Conservation (phyloP, 2,888 invertebrate species). For the Scaptodrosophila latifasciaeformis region DNA sequence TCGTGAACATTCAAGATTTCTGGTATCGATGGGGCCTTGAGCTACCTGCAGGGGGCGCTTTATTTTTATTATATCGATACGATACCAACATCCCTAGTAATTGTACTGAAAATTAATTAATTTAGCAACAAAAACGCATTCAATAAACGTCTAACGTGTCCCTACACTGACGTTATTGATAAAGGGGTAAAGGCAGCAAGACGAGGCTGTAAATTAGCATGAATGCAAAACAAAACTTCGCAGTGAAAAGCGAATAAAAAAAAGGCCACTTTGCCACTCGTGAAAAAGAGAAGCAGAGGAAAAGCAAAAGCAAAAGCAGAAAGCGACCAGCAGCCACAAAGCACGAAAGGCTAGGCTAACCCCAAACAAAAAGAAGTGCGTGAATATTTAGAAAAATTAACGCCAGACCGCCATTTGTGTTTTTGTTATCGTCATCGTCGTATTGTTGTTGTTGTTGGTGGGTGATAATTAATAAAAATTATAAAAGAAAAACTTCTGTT, state of each 20-base stretch:
- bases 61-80: too few species aligned
- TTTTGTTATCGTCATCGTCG: constrained; percentile 36
- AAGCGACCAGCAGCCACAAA: constrained; percentile 42
- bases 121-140: not conserved
- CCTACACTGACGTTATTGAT: not conserved
- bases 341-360: constrained; percentile 55
- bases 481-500: constrained; percentile 21
- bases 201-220: constrained; percentile 19
- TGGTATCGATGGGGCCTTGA: too few species aligned
- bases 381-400: constrained; percentile 63
- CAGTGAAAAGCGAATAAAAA: constrained; percentile 29
- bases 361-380: constrained; percentile 49
- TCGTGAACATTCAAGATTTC: too few species aligned
- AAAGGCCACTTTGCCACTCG: constrained; percentile 24
- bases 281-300: constrained; percentile 19
- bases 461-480: constrained; percentile 2
- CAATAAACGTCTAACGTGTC: not conserved
- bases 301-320: constrained; percentile 30
- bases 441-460: not conserved
- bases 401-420: constrained; percentile 53
- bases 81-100: too few species aligned
- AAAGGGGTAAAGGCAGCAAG: not conserved
- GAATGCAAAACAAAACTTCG: constrained; percentile 48
- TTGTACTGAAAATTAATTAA: too few species aligned
- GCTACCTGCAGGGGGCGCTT: too few species aligned